phyloP scores from a whole-genome alignment of 2,797 vertebrate species.

The Onychomys arenicola region DNA sequence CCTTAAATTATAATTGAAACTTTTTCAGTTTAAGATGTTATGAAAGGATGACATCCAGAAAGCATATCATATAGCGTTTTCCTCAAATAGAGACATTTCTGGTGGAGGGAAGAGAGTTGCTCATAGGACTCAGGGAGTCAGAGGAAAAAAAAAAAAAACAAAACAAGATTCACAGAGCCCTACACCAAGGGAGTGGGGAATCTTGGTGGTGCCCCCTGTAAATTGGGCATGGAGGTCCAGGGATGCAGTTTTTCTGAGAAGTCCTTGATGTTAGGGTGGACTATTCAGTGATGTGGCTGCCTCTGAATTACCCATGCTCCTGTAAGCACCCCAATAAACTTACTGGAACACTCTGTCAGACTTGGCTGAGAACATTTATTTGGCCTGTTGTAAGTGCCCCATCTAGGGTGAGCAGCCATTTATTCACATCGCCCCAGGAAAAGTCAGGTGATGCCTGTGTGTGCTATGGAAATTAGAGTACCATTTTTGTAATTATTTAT shows the following conservation, averaged over 20 bases:
- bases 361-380: neutral
- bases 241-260: neutral
- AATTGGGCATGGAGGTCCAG: neutral
- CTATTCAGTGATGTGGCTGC: neutral
- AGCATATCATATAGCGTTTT: neutral
- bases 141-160: neutral
- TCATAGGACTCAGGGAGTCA: neutral
- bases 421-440: neutral
- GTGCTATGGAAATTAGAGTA: neutral
- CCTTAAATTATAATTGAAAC: neutral
- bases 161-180: neutral
- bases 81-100: neutral
- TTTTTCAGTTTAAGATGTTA: constrained; percentile 25
- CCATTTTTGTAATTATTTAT: neutral
- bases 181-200: neutral
- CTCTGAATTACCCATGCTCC: neutral
- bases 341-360: neutral
- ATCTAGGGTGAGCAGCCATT: neutral
- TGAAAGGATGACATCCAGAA: neutral
- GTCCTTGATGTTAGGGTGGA: neutral
- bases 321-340: neutral
- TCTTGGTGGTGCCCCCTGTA: neutral
- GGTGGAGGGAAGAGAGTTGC: neutral
- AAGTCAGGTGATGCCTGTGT: neutral
- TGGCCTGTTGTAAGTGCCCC: neutral